These are phyloP conservation scores for Crotalus tigris DNA, from an alignment of 2,113 vertebrate genomes.

Conservation along the genomic window DNA sequence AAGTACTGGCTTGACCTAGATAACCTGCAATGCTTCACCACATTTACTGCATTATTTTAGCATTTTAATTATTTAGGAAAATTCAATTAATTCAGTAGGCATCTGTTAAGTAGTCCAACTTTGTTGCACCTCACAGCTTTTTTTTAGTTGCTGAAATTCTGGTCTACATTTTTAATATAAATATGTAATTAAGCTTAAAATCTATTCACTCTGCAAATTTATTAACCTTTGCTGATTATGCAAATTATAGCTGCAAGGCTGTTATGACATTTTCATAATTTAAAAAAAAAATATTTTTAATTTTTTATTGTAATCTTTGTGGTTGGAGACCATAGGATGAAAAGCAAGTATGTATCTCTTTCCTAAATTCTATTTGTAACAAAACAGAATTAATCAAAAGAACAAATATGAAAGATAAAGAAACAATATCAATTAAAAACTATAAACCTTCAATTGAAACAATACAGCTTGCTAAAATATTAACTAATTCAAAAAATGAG, in stretches of 20 bases:
- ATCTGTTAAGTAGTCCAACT: conserved; percentile 50
- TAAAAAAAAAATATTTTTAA: conserved; percentile 34
- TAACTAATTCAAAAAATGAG: conserved; percentile 4
- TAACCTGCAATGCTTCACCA: conserved; percentile 75
- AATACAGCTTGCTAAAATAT: conserved; percentile 34
- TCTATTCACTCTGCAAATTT: conserved; percentile 39
- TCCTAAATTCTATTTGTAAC: conserved; percentile 15
- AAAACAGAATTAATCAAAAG: not conserved
- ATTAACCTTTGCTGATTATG: conserved; percentile 53
- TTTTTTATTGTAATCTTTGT: conserved; percentile 25
- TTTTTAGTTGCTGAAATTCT: conserved; percentile 33
- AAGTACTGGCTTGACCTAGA: conserved; percentile 72
- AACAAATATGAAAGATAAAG: conserved; percentile 14
- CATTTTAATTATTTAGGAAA: conserved; percentile 67
- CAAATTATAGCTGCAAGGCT: conserved; percentile 24
- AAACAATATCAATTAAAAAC: not conserved
- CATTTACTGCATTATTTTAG: conserved; percentile 72
- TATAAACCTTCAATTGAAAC: not conserved
- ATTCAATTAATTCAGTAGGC: conserved; percentile 59
- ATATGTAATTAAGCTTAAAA: conserved; percentile 31
- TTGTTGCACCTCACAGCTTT: conserved; percentile 11
- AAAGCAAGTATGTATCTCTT: conserved; percentile 9
- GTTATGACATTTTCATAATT: conserved; percentile 44
- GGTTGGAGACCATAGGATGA: conserved; percentile 4
- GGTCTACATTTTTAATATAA: conserved; percentile 43